Evolutionary conservation across 2,888 invertebrate genomes (phyloP).

Genomic region (Mimachlamys varia): DNA sequence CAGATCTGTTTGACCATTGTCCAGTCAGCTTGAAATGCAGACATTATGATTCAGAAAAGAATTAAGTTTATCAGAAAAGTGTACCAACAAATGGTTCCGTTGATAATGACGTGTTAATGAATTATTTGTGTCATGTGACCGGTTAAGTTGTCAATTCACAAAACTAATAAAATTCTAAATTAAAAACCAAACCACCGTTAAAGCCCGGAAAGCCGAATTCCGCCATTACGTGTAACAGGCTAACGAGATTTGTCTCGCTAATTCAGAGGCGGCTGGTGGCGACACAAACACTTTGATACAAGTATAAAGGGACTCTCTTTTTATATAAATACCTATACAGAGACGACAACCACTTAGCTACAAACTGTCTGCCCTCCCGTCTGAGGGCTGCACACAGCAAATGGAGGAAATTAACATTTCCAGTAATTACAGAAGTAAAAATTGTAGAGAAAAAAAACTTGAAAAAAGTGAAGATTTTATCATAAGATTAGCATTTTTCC

Average conservation of each 20-base stretch:
- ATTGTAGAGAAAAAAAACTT: neutral
- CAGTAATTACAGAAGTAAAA: neutral
- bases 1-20: neutral
- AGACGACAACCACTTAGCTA: neutral
- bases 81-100: neutral
- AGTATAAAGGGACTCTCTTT: neutral
- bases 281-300: slow-evolving; percentile 23
- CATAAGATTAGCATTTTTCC: neutral
- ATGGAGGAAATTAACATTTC: neutral
- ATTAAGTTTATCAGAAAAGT: neutral
- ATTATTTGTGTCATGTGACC: neutral
- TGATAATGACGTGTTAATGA: neutral
- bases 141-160: neutral
- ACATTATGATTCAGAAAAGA: neutral
- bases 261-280: slow-evolving; percentile 21
- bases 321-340: slow-evolving; percentile 7
- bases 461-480: neutral
- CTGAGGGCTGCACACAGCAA: neutral
- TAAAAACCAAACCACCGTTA: neutral
- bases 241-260: slow-evolving; percentile 8
- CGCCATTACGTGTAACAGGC: neutral
- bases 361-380: neutral
- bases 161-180: neutral
- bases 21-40: neutral
- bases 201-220: neutral